phyloP scores from a whole-genome alignment of 2,113 vertebrate genomes.

The Hydropotes inermis region DNA sequence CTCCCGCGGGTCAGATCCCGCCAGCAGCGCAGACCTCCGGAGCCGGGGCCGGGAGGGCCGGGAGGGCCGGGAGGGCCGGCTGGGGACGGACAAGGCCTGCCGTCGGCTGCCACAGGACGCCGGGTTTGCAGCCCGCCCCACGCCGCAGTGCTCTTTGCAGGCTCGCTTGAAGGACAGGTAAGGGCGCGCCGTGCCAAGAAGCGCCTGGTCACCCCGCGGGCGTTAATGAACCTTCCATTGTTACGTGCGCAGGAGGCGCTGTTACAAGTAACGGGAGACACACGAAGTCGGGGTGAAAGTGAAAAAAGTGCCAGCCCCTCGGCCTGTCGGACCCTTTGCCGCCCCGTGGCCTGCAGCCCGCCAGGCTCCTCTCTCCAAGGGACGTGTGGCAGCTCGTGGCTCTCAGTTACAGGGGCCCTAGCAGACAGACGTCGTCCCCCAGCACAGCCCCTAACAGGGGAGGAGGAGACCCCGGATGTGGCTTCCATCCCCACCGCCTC shows the following conservation, averaged over 20 bases:
- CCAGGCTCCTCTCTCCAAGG: not conserved
- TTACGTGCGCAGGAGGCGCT: not conserved
- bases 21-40: not conserved
- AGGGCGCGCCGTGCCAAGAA: rapidly evolving
- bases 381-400: not conserved
- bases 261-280: not conserved
- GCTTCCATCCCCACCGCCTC: not conserved
- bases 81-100: not conserved
- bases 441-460: not conserved
- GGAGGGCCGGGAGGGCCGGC: not conserved
- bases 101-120: not conserved
- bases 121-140: not conserved
- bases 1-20: not conserved
- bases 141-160: rapidly evolving
- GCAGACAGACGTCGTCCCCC: rapidly evolving
- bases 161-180: not conserved
- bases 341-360: not conserved
- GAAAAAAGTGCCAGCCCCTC: not conserved
- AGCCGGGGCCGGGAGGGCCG: not conserved
- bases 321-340: rapidly evolving
- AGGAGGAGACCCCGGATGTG: not conserved
- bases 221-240: not conserved
- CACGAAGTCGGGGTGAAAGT: not conserved
- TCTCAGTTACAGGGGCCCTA: not conserved
- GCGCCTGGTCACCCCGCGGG: not conserved